These are phyloP conservation scores for Rotaria socialis DNA, from an alignment of 2,888 invertebrate species.

Conservation along the genomic window DNA sequence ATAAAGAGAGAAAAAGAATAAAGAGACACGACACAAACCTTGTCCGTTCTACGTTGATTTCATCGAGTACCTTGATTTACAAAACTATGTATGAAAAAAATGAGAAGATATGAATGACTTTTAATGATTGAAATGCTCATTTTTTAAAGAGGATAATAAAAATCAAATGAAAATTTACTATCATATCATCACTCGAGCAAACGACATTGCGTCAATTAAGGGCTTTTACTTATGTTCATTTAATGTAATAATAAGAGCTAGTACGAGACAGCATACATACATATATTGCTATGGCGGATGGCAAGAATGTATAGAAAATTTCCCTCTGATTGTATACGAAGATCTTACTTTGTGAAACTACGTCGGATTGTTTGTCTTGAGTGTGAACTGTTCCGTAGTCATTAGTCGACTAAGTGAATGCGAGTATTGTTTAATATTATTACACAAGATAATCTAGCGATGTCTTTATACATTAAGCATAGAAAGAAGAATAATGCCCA, in stretches of 20 bases:
- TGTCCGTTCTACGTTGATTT: neutral
- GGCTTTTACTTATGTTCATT: neutral
- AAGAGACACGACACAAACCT: neutral
- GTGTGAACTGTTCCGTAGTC: neutral
- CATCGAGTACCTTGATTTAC: neutral
- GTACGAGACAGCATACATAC: neutral
- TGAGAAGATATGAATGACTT: neutral
- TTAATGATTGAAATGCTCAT: neutral
- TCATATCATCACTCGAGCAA: neutral
- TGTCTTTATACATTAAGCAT: neutral
- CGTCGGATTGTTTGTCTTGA: no score
- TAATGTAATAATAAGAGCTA: neutral
- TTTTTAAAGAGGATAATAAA: neutral
- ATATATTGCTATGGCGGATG: neutral
- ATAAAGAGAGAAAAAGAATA: neutral
- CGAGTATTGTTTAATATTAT: neutral
- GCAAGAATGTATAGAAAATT: neutral
- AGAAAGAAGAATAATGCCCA: neutral
- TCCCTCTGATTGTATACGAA: neutral
- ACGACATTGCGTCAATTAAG: neutral
- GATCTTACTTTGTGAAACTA: neutral
- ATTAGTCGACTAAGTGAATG: neutral
- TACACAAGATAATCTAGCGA: neutral
- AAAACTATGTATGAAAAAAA: neutral
- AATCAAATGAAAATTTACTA: neutral